These are phyloP conservation scores for Melanaphis sacchari DNA, from an alignment of 1,140 invertebrate species.

Conservation along the genomic window DNA sequence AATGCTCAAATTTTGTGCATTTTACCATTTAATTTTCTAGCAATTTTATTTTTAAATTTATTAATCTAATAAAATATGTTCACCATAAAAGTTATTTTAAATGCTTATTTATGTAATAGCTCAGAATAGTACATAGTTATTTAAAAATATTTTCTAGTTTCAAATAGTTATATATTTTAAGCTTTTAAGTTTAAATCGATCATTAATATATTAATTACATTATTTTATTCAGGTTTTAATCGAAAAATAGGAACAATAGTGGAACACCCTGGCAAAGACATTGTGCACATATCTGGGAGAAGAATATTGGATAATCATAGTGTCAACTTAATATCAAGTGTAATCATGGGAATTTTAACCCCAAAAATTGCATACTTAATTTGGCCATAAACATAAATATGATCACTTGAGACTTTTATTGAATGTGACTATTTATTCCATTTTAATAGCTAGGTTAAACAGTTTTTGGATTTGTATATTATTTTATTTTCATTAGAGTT, in stretches of 20 bases:
- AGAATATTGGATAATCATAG: slow-evolving; percentile 88
- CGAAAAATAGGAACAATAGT: slow-evolving; percentile 74
- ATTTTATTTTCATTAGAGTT: not conserved
- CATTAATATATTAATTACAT: not conserved
- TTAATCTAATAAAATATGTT: no score
- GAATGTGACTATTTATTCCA: slow-evolving; percentile 34
- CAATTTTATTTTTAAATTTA: no score
- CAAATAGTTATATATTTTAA: no score
- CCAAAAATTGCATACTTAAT: slow-evolving; percentile 75
- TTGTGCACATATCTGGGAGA: slow-evolving; percentile 80
- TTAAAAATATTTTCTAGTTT: no score
- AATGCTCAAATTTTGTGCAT: no score
- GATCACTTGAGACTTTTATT: slow-evolving; percentile 26
- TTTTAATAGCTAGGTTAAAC: not conserved
- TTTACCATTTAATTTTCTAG: no score
- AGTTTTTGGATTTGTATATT: not conserved
- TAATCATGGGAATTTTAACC: slow-evolving; percentile 76
- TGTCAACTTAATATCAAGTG: slow-evolving; percentile 84
- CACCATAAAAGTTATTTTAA: no score
- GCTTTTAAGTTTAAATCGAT: no score
- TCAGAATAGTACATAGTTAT: no score
- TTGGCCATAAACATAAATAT: slow-evolving; percentile 66
- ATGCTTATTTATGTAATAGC: no score
- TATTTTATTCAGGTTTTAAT: slow-evolving; percentile 71
- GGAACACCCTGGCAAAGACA: slow-evolving; percentile 73